These are phyloP conservation scores for Cynaeus angustus DNA, from an alignment of 2,888 invertebrate genomes.

Conservation along the genomic window DNA sequence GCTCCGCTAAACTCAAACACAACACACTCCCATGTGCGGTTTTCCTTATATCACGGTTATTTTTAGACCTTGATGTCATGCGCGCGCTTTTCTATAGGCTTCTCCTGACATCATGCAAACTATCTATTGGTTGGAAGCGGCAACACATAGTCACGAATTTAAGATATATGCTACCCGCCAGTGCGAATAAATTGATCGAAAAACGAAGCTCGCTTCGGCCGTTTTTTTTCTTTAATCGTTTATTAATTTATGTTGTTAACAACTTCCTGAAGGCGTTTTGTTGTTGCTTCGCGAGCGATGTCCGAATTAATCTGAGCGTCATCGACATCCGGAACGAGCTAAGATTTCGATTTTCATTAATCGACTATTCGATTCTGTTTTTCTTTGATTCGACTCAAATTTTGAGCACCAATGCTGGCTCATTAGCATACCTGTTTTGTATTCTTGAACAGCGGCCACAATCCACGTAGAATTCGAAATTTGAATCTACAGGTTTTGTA, in stretches of 20 bases:
- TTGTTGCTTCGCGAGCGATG: not conserved
- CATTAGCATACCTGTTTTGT: constrained; percentile 2
- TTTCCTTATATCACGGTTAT: constrained; percentile 67
- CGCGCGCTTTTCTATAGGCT: constrained; percentile 59
- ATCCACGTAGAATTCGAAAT: not conserved
- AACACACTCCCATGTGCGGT: constrained; percentile 66
- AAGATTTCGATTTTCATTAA: not conserved
- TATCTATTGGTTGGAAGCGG: constrained; percentile 62
- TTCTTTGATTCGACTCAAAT: too few relatives aligned
- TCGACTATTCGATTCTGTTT: too few relatives aligned
- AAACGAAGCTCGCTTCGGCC: constrained; percentile 48
- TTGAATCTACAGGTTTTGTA: not conserved
- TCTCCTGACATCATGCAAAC: constrained; percentile 63
- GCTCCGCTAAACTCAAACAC: constrained; percentile 69
- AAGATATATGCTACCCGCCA: constrained; percentile 63
- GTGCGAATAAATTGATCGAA: constrained; percentile 62
- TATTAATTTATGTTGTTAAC: constrained; percentile 18
- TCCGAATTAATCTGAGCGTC: not conserved
- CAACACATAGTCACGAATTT: constrained; percentile 61
- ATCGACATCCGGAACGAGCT: not conserved
- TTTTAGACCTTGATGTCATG: constrained; percentile 69
- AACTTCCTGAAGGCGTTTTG: constrained; percentile 11
- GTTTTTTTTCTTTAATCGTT: constrained; percentile 22
- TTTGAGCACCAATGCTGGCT: not conserved
- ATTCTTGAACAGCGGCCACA: not conserved